phyloP scores from a whole-genome alignment of 2,113 vertebrate genomes.

The Microtus pennsylvanicus region DNA sequence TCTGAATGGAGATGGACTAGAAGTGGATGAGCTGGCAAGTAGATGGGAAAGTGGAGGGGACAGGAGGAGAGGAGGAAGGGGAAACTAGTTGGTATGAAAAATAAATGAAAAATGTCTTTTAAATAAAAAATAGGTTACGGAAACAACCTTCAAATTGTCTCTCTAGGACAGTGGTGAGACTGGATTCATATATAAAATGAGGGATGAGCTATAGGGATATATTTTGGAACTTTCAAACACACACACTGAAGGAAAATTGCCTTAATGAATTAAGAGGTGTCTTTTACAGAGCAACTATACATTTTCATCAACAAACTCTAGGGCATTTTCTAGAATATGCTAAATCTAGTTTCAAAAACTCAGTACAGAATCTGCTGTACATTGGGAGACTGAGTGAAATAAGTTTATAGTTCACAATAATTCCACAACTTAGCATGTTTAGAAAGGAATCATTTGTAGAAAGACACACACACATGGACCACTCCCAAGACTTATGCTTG shows the following conservation, averaged over 20 bases:
- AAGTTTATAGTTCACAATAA: neutral
- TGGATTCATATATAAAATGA: neutral
- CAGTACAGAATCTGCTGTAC: neutral
- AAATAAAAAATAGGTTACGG: too few species aligned
- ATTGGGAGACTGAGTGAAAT: rapidly evolving
- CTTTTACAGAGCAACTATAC: neutral
- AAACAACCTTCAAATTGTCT: neutral
- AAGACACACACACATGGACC: neutral
- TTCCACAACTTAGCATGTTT: too few species aligned
- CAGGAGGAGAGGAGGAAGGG: too few species aligned
- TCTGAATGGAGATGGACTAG: too few species aligned
- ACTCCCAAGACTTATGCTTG: neutral
- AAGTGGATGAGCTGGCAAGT: too few species aligned
- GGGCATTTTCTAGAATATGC: neutral
- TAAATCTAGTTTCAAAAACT: neutral
- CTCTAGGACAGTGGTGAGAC: neutral
- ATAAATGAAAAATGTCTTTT: too few species aligned
- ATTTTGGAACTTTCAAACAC: neutral
- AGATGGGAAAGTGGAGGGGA: too few species aligned
- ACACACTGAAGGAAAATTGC: too few species aligned
- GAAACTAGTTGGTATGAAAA: too few species aligned
- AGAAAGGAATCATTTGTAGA: too few species aligned
- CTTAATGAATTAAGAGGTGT: neutral
- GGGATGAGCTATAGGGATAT: neutral
- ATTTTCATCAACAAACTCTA: neutral